These are phyloP conservation scores for Drosophila leontia DNA, from an alignment of 1,140 invertebrate species.

Conservation along the genomic window DNA sequence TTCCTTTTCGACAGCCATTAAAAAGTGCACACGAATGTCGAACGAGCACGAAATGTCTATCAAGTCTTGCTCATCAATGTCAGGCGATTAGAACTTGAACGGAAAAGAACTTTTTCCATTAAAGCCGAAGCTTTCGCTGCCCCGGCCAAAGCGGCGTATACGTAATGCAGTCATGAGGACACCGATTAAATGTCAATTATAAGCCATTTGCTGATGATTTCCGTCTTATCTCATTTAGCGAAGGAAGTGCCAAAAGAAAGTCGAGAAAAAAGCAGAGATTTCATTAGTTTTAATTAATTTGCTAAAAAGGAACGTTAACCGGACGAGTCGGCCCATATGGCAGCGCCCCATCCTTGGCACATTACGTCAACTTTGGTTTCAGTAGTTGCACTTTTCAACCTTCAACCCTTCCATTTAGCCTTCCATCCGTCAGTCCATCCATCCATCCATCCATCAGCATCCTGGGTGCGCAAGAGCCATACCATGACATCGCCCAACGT, in stretches of 20 bases:
- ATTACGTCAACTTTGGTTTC: slow-evolving; percentile 45
- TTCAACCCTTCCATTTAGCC: slow-evolving; percentile 2
- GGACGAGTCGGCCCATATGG: slow-evolving; percentile 10
- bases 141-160: slow-evolving; percentile 9
- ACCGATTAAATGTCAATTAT: slow-evolving; percentile 44
- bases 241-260: not conserved
- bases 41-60: slow-evolving; percentile 65
- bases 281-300: slow-evolving; percentile 48
- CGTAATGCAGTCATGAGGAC: slow-evolving; percentile 22
- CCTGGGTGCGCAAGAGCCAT: slow-evolving; percentile 36
- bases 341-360: slow-evolving; percentile 7
- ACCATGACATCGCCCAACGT: slow-evolving; percentile 50
- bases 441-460: slow-evolving; percentile 63
- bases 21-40: slow-evolving; percentile 58
- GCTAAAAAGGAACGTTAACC: slow-evolving; percentile 22
- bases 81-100: slow-evolving; percentile 40
- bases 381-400: slow-evolving; percentile 13
- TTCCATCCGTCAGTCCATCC: not conserved
- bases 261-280: slow-evolving; percentile 17
- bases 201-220: slow-evolving; percentile 44
- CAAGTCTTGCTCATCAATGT: slow-evolving; percentile 54
- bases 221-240: slow-evolving; percentile 15
- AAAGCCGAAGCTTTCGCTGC: slow-evolving; percentile 15
- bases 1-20: slow-evolving; percentile 63
- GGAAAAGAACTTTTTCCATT: slow-evolving; percentile 57